Percentiles rank a stretch among this genome's conserved stretches.
These are phyloP conservation scores for Momotus momota DNA, from an alignment of 2,797 vertebrate species.

Conservation along the genomic window DNA sequence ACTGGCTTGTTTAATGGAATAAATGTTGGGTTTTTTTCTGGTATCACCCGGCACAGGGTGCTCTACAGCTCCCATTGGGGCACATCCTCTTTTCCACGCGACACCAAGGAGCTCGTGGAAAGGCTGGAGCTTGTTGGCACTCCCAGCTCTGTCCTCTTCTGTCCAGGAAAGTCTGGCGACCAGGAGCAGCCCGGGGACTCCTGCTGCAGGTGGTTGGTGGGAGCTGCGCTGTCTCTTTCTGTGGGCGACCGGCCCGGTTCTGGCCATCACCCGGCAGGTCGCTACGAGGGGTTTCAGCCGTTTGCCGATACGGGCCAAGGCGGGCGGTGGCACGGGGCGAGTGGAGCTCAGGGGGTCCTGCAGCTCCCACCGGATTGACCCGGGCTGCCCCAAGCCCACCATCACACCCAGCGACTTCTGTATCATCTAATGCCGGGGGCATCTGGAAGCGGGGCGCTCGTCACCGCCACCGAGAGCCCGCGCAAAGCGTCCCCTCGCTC, in stretches of 20 bases:
- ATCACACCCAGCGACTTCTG: neutral
- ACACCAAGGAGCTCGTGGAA: accelerated
- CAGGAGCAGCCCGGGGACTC: neutral
- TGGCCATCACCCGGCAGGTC: neutral
- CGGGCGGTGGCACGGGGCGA: neutral
- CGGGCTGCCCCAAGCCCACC: neutral
- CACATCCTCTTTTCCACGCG: neutral
- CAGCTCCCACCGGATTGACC: neutral
- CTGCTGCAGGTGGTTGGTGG: neutral
- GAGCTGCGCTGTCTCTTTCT: neutral
- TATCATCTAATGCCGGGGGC: accelerated
- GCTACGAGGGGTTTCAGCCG: neutral
- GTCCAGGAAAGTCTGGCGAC: neutral
- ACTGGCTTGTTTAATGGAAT: neutral
- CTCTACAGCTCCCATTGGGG: neutral
- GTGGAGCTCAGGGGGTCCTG: no score
- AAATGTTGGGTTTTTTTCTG: accelerated
- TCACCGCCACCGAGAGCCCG: neutral
- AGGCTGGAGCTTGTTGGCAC: neutral
- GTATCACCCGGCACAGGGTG: neutral
- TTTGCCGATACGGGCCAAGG: neutral
- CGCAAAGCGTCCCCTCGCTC: neutral
- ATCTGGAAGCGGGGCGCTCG: neutral
- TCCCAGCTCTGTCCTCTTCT: neutral
- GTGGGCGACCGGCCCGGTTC: neutral